These are phyloP conservation scores for Sardina pilchardus DNA, from an alignment of 2,113 vertebrate genomes.

Conservation along the genomic window DNA sequence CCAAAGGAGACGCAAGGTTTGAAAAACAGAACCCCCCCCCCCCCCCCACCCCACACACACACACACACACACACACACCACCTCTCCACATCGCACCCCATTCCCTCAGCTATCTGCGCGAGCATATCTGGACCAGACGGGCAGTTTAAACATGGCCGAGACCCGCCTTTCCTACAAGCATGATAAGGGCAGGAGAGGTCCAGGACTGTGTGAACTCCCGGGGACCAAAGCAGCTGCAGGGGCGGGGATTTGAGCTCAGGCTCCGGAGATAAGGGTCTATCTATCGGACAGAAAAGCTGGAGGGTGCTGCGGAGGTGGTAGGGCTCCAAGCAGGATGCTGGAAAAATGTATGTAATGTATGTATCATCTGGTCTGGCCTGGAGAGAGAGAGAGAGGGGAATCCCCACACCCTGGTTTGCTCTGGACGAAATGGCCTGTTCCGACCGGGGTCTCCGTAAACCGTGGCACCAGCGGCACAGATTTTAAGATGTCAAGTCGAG, in stretches of 20 bases:
- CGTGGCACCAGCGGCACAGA: not conserved
- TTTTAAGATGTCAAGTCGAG: not conserved
- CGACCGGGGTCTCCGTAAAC: not conserved
- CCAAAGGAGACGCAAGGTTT: constrained; percentile 21
- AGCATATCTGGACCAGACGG: constrained; percentile 3
- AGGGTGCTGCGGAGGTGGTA: not conserved
- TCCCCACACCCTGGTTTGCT: not conserved
- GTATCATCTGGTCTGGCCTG: not conserved
- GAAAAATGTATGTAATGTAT: not conserved
- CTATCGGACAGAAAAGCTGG: not conserved
- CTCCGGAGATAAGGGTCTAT: not conserved
- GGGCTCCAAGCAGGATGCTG: not conserved
- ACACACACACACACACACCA: no score
- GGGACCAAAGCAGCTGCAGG: not conserved
- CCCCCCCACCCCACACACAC: not conserved
- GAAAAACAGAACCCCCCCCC: constrained; percentile 10
- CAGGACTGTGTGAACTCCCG: not conserved
- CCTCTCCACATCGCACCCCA: not conserved
- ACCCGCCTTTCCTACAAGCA: not conserved
- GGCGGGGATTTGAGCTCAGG: not conserved
- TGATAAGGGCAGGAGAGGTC: not conserved
- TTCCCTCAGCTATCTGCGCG: not conserved
- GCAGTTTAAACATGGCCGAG: not conserved
- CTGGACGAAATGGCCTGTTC: not conserved
- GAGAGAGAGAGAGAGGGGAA: not conserved